Base-by-base conservation (phyloP, 1,140 invertebrate species). In the Pectinophora gossypiella region DNA sequence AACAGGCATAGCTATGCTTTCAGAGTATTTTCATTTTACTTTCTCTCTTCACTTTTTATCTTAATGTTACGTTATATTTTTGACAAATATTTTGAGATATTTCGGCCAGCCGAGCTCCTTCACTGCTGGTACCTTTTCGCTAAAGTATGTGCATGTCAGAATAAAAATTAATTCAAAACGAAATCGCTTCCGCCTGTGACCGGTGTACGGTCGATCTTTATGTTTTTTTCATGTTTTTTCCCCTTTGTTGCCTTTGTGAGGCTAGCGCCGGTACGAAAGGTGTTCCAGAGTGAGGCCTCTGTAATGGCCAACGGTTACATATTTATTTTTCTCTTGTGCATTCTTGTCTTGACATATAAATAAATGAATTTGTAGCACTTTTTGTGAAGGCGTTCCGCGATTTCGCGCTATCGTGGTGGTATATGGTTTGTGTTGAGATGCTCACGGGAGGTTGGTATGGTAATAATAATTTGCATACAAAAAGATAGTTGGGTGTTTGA, bases 291-390 rank as follows among this genome's bases (percentile, higher is more conserved):
- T 73, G 73, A 72, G 79, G 61, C 76, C 61, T 58, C 58, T 52
- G 68, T 71, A 75, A 78, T 77, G 68, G 74, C 64, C 69, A 66
- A 73, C 75, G 66, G 75, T 79, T 79, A 86, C 76, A 83, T 83
- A 85, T 84, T 84, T 84, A 86, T 86, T 86, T 81, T 80, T 76
- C 72, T 79, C 66, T 81, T 82, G 59, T 71, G 67, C n/a, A n/a
- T n/a, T 85, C 76, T 71, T 76, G 70, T 78, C 72, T 67, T 82
- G 81, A 83, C 83, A 72, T 56, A 54, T 85, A 83, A 84, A 83
- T 85, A 86, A 83, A 83, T 86, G 81, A 76, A 78, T 76, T 69
- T 81, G 71, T 82, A 49, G 52, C 38, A 47, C 46, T 76, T 62
- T 64, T 55, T 50, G 59, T 66, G 56, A 68, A 48, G 60, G 54